Conservation (phyloP, 2,113 vertebrate genomes). For the Lichenostomus cassidix region DNA sequence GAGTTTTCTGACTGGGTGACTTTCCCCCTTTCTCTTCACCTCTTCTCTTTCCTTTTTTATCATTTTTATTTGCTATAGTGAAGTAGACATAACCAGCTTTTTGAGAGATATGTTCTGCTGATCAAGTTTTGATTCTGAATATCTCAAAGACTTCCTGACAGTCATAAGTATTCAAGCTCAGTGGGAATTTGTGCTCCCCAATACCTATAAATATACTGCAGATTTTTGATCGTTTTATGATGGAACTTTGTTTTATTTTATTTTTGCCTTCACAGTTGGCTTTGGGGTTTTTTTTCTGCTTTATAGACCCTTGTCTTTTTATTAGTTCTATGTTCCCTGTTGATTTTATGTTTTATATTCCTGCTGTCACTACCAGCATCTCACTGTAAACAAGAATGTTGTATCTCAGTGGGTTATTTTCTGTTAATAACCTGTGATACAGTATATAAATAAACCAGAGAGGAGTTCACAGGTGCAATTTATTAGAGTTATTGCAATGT, state of each 20-base stretch:
- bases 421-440: slow-evolving; percentile 81
- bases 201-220: slow-evolving; percentile 70
- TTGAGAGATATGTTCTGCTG: not conserved
- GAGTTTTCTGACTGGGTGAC: not conserved
- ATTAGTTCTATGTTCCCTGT: slow-evolving; percentile 80
- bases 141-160: slow-evolving; percentile 63
- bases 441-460: slow-evolving; percentile 78
- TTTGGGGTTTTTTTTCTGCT: slow-evolving; percentile 68
- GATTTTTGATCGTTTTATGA: slow-evolving; percentile 78
- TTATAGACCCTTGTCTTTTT: slow-evolving; percentile 81
- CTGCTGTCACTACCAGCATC: slow-evolving; percentile 78
- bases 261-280: slow-evolving; percentile 76
- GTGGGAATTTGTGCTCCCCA: slow-evolving; percentile 63
- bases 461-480: slow-evolving; percentile 76
- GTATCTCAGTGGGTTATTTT: slow-evolving; percentile 82
- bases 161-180: slow-evolving; percentile 70
- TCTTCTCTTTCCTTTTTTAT: accelerated
- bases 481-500: slow-evolving; percentile 79
- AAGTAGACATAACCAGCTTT: not conserved
- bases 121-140: slow-evolving; percentile 50
- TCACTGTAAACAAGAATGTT: slow-evolving; percentile 82
- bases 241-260: slow-evolving; percentile 78
- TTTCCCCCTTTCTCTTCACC: accelerated
- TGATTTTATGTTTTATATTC: slow-evolving; percentile 82
- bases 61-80: not conserved